A percentile compares a stretch with the other conserved stretches of the same genome.
Conservation (phyloP, 92 coral and sea anemone genomes). For the Zoanthus gigantus region DNA sequence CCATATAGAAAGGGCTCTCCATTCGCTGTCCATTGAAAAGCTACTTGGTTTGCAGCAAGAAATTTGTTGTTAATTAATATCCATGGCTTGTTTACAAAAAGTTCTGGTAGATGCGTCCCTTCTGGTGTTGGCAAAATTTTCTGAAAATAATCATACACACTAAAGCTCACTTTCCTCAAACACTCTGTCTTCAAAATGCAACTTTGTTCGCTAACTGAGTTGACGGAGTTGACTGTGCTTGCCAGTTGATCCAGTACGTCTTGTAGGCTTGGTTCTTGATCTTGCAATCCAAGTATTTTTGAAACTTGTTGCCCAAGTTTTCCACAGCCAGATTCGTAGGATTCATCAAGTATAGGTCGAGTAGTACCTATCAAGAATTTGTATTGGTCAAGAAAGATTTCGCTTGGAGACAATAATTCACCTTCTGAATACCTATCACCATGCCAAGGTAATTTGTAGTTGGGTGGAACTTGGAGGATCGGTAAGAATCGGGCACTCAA, state of each 20-base stretch:
- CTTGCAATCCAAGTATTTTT: slow-evolving; percentile 71
- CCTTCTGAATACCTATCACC: slow-evolving; percentile 61
- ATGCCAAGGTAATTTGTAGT: slow-evolving; percentile 89
- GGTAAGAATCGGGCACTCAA: slow-evolving; percentile 82
- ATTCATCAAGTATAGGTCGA: slow-evolving; percentile 87
- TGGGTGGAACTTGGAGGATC: slow-evolving; percentile 69
- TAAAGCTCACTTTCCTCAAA: slow-evolving; percentile 69
- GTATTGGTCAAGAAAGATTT: slow-evolving; percentile 69
- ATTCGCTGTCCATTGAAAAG: slow-evolving; percentile 84
- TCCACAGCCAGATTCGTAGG: slow-evolving; percentile 87
- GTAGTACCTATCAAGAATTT: slow-evolving; percentile 79
- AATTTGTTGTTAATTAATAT: slow-evolving; percentile 80
- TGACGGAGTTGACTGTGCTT: slow-evolving; percentile 82
- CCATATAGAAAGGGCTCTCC: slow-evolving; percentile 90
- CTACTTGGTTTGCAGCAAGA: slow-evolving; percentile 82
- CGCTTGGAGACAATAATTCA: slow-evolving; percentile 67
- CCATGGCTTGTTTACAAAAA: slow-evolving; percentile 82
- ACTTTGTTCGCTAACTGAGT: slow-evolving; percentile 57
- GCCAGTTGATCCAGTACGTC: slow-evolving; percentile 87
- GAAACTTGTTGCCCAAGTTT: slow-evolving; percentile 71
- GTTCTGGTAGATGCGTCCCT: slow-evolving; percentile 64
- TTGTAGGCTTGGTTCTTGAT: slow-evolving; percentile 58
- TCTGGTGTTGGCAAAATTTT: slow-evolving; percentile 74
- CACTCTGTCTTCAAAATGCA: slow-evolving; percentile 63
- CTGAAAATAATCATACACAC: slow-evolving; percentile 83